Evolutionary conservation across 2,888 invertebrate species (phyloP), one percentile per base, ranked within the genome.

Genomic region (Hesperia comma): DNA sequence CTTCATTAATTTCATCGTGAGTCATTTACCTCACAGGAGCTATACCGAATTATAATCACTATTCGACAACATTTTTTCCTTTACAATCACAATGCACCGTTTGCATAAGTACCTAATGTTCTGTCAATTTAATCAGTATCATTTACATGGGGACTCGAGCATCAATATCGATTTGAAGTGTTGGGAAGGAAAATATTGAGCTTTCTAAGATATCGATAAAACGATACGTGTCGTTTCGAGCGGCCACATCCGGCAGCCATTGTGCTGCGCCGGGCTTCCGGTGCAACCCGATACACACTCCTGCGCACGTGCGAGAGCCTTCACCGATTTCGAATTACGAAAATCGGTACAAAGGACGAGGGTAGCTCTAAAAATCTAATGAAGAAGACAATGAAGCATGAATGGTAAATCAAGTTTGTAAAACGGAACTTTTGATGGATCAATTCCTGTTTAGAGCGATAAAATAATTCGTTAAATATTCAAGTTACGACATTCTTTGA

Each of bases 201-300:
- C 87, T 90, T 91, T 90, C 88, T 87, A 82, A 87, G 88, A 88
- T 90, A 89, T 89, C 90, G 86, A 91, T 91, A 90, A 90, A 91
- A 90, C 88, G 91, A 92, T 92, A 92, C 87, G 92, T 92, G 91
- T 90, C 88, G 85, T 82, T 88, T 88, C 82, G 82, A 92, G 92
- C 87, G 85, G 90, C 92, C 92, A 92, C 92, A 89, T 92, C 92
- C 92, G 90, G 90, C 81, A 76, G 77, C 86, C 86, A 92, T 92
- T 92, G 90, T 92, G 84, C 85, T 85, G 85, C 86, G 82, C 84
- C 86, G 80, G 82, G 81, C 87, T 92, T 92, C 92, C 92, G 92
- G 90, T 82, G 90, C 88, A 92, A 92, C 92, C 86, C 91, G 92
- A 92, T 91, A 90, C 87, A 83, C 86, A 90, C 92, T 92, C 92